phyloP scores from a whole-genome alignment of 2,797 vertebrate species.

The Rhinichthys osculus region DNA sequence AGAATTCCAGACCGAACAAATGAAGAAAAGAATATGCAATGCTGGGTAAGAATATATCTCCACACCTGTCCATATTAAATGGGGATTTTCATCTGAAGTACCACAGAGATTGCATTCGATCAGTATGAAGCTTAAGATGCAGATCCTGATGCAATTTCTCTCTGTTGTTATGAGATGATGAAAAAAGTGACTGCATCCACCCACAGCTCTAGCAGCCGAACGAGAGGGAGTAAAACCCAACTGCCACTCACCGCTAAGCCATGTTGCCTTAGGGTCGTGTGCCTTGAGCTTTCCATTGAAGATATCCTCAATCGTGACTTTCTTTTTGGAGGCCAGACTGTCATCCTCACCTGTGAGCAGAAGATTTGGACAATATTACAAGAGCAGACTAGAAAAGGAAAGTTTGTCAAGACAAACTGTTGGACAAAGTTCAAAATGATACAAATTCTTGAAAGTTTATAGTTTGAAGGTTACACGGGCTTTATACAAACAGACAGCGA shows the following conservation, averaged over 20 bases:
- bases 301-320: conserved; percentile 90
- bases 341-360: conserved; percentile 87
- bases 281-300: conserved; percentile 88
- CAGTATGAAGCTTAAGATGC: conserved; percentile 19
- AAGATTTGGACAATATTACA: conserved; percentile 21
- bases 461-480: not conserved
- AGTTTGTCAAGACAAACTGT: not conserved
- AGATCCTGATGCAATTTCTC: conserved; percentile 35
- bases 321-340: conserved; percentile 92
- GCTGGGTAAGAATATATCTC: not conserved
- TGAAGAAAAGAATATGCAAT: not conserved
- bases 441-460: not conserved
- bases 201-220: not conserved
- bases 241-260: conserved; percentile 89
- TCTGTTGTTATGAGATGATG: conserved; percentile 20
- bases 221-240: not conserved
- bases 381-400: not conserved
- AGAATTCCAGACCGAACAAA: not conserved
- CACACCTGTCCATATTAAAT: conserved; percentile 25
- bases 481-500: not conserved
- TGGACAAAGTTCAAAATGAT: not conserved
- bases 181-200: not conserved
- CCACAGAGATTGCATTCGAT: conserved; percentile 4
- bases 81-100: conserved; percentile 22
- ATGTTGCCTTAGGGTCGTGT: conserved; percentile 90